Base-by-base conservation (phyloP, 2,797 vertebrate genomes). In the Poeciliopsis infans region DNA sequence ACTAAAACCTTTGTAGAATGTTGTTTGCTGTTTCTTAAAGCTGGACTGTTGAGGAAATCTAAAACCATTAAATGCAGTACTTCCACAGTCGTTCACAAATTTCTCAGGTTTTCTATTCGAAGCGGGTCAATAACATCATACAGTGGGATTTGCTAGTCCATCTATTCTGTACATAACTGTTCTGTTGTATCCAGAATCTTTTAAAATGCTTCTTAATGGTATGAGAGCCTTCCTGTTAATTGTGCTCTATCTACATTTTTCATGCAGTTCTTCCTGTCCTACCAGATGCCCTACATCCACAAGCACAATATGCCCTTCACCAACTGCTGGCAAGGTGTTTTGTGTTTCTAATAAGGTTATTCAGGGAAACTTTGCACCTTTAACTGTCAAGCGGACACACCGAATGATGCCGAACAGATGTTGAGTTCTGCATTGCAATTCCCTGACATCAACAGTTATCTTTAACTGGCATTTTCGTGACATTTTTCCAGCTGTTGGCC, bases 241-340 rank as follows among this genome's bases (percentile, higher is more conserved):
- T 12, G n/a, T 46, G 15, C 6, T 46, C 15, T 8, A 20, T 33
- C 47, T 28, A 10, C 28, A n/a, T 74, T 45, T 31, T 31, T 25
- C 41, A 45, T 64, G 57, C 57, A 23, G 28, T 75, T 18, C 46
- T 47, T 64, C 41, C 20, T 47, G 23, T 77, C 23, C 39, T 41
- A 45, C n/a, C 41, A 43, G 0, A 49, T 77, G 45, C 20, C 41
- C 15, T 68, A 72, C 55, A 53, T 25, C 46, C 6, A 39, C 69
- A 66, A 64, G 41, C 33, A 41, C 71, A 77, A 49, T 69, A 68
- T 78, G 28, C 47, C 71, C 49, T 66, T 64, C 68, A 33, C 45
- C 49, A 47, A 59, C 51, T 0, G 43, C 43, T 4, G 33, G 51
- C 25, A 39, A 41, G 39, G 47, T 41, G 3, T 74, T 77, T 59